Base-by-base conservation (phyloP, 2,888 invertebrate genomes). In the Micropterix aruncella region DNA sequence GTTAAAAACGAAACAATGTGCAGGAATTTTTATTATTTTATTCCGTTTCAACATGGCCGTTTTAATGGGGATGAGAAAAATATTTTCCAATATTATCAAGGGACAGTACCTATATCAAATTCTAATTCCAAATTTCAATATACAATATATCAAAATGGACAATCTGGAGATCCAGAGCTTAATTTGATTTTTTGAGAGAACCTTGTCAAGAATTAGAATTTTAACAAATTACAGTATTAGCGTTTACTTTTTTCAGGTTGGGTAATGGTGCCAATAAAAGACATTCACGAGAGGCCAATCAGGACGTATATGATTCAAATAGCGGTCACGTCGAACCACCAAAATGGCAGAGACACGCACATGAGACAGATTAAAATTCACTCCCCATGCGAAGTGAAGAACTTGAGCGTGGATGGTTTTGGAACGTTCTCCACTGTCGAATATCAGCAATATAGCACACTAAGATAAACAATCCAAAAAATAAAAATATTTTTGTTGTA, bases 261-360 rank as follows among this genome's bases (percentile, higher is more conserved):
- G 99, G 88, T 96, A 39, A 82, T 87, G 56, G 86, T 95, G 55
- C 89, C 91, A 27, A 82, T 95, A 36, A 90, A 88, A 64, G 91
- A 93, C 60, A 81, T 86, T 41, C 78, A 83, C 52, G 87, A 90
- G 37, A 79, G 84, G 52, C 89, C 92, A 2, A 86, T 96, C 41
- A 76, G 95, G 54, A 93, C 96, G 14, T 97, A 93, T 59, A 94
- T 94, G 87, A 81, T 96, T 44, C 95, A 96, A 66, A 87, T 96
- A 53, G 94, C 94, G 15, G 91, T 96, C 1, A 79, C 96, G 40
- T 92, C 93, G 53, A 99, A 99, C 65, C 99, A 99, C 65, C 99
- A 99, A 62, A 99, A 97, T 67, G 99, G 99, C 2, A 70, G 99
- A 49, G 99, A 99, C 59, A 97, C 97, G 1, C 99, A 99, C 58